Evolutionary conservation across 1,140 invertebrate genomes (phyloP).

Genomic region (Steinernema feltiae): DNA sequence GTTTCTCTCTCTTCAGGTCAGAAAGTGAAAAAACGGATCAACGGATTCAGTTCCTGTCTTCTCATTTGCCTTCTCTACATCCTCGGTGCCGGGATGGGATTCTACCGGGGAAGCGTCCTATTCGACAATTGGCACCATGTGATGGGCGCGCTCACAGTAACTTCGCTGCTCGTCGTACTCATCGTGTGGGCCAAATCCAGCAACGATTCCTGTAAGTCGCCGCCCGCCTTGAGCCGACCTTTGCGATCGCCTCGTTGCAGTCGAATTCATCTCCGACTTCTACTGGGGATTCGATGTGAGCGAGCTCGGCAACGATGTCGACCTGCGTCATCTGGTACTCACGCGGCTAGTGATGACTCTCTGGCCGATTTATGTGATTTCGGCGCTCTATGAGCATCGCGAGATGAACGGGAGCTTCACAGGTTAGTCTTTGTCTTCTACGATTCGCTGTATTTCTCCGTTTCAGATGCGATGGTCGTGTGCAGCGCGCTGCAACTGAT

Average conservation of each 20-base stretch:
- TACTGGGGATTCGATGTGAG: not conserved
- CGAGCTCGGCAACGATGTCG: not conserved
- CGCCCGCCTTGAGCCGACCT: not conserved
- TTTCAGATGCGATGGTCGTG: not conserved
- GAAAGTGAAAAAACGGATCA: not conserved
- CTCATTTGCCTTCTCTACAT: slow-evolving; percentile 5
- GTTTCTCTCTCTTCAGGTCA: slow-evolving; percentile 5
- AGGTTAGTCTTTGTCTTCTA: not conserved
- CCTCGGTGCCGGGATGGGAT: not conserved
- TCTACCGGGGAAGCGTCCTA: not conserved
- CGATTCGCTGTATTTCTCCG: not conserved
- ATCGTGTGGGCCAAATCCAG: not conserved
- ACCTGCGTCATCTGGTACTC: not conserved
- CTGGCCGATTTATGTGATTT: not conserved
- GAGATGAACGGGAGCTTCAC: not conserved
- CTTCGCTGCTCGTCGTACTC: not conserved
- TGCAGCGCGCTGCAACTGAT: not conserved
- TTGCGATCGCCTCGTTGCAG: not conserved
- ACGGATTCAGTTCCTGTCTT: slow-evolving; percentile 1
- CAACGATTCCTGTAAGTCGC: not conserved
- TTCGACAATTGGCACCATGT: not conserved
- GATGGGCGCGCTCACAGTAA: not conserved
- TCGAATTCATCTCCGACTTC: not conserved
- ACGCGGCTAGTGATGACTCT: slow-evolving; percentile 2
- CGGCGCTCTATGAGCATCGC: not conserved